Evolutionary conservation across 2,113 vertebrate species (phyloP), one percentile per base, ranked within the genome.

Genomic region (Murina feae): DNA sequence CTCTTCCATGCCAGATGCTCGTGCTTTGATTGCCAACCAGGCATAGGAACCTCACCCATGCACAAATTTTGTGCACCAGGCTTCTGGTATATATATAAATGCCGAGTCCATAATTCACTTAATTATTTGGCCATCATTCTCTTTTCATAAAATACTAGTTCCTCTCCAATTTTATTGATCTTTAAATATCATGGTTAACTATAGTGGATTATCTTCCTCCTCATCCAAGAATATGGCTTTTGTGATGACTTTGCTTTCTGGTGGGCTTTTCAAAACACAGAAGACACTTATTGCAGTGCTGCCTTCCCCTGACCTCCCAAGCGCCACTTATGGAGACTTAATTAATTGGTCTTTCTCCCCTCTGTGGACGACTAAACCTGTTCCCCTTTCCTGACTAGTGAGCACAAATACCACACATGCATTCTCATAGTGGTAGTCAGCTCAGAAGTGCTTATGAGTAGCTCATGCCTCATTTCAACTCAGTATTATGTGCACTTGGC

Each of bases 131-230:
- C 4, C 7, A 74, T 21, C 5, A 63, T 55, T 30, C 51, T 9
- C 3, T 37, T 90, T 66, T 30, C 55, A 49, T 65, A 25, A 44
- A 74, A 86, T 65, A 2, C 11, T 71, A 1, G 37, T 8, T 75
- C 4, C 30, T 82, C 1, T 66, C 32, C 1, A 14, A 28, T n/a
- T 58, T 0, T 7, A 16, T 4, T 23, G 0, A 8, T 74, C 28
- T 60, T 81, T 23, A 47, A 49, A 58, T 60, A 11, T 42, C 66
- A 21, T 12, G 55, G 17, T 23, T 68, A 60, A 2, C 18, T 32
- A 2, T 9, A 60, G 35, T 44, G 9, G 37, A 4, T 81, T 42
- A 12, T 55, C 18, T 83, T 49, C 30, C 39, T 86, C 51, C 2
- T 44, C 21, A 37, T 53, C 30, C 3, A 90, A 66, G 30, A 69